Base-by-base conservation (phyloP, 2,888 invertebrate species). In the Lasioglossum zephyrum region DNA sequence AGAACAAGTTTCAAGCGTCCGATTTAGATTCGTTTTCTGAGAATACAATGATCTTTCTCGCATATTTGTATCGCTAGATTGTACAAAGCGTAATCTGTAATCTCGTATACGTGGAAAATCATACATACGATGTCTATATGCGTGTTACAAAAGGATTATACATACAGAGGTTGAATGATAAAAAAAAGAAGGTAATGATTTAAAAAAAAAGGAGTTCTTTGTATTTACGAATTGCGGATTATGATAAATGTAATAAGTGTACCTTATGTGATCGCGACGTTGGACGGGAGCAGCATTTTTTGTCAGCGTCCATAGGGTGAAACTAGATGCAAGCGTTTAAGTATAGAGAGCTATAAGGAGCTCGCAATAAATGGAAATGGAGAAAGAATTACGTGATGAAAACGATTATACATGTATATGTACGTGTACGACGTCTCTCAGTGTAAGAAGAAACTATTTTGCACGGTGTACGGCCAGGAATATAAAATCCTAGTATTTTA, bases 401-500 rank as follows among this genome's bases (percentile, higher is more conserved):
- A 79, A 81, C 83, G 49, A 88, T 84, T 85, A 70, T 70, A 70
- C 41, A 41, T 70, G n/a, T 9, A n/a, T 22, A 63, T 26, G 31
- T 16, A 63, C 16, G 39, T 36, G 36, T 66, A 36, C 36, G 9
- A 77, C 82, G 77, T 89, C 78, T 84, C 84, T 79, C 79, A 75
- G 75, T 79, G 72, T 83, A 89, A 87, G 75, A 88, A 66, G 53
- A 87, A 78, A 84, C 81, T 86, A 88, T 88, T 88, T 89, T 87
- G 87, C 75, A 79, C 84, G 79, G 81, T 60, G 79, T 82, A 88
- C 77, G 84, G 74, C 57, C 70, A 82, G 87, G 88, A 89, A 91
- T 92, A 91, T 92, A 91, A 92, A 91, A 93, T 93, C 92, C 91
- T 93, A 92, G 91, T 90, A 86, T 89, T 91, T 93, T 90, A 90